Base-by-base conservation (phyloP, 2,797 vertebrate genomes). In the Chromis chromis region DNA sequence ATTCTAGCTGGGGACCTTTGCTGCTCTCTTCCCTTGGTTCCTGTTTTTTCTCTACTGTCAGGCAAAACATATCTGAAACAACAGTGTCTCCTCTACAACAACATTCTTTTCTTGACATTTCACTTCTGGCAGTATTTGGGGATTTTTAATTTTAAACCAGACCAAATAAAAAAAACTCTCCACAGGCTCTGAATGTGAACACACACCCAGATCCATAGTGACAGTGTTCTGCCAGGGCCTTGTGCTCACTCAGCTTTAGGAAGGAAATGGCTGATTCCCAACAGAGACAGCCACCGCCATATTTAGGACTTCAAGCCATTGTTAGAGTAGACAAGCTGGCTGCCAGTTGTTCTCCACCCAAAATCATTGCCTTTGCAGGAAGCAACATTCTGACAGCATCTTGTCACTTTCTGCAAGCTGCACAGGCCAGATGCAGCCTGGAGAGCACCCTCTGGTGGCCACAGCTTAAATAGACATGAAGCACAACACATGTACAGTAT, bases 181-280 rank as follows among this genome's bases (percentile, higher is more conserved):
- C 12, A 64, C 52, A 57, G 44, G 6, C 12, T 59, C 57, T 72
- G 66, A 78, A 72, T 66, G 64, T 40, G 56, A 86, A 78, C 19
- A 74, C 85, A 88, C 76, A 4, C 79, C 82, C 82, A 77, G 62
- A 80, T 86, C 71, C 65, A 71, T 50, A 70, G 82, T 92, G 87
- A 88, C 83, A 76, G 70, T 73, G 57, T 86, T 89, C 87, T 88
- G 85, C 83, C 73, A 57, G 74, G 50, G 74, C 79, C 79, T 82
- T 92, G 93, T 95, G 96, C 95, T 96, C 94, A 84, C 94, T 95
- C 96, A 97, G 95, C 95, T 95, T 94, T 94, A 97, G 97, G 96
- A 98, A 97, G 98, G 96, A 98, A 98, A 94, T 60, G 48, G 76
- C 93, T 91, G 21, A 93, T 93, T 96, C 95, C 96, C 96, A 72